phyloP scores from a whole-genome alignment of 2,113 vertebrate species.

The Hyaena hyaena region DNA sequence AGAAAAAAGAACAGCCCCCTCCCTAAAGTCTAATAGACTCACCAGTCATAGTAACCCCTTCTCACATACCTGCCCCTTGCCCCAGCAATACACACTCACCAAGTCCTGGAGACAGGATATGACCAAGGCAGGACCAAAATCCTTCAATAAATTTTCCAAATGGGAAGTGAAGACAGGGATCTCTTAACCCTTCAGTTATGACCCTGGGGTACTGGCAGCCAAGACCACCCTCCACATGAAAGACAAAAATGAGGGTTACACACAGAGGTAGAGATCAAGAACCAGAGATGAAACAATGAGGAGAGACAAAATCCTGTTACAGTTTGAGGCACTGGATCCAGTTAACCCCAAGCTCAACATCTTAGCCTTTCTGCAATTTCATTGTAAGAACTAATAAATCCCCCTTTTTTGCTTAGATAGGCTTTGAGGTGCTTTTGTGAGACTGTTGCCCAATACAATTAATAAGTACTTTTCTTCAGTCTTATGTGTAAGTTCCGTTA shows the following conservation, averaged over 20 bases:
- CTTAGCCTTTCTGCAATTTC: neutral
- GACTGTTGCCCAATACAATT: neutral
- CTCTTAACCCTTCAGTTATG: neutral
- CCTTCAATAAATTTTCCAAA: slow-evolving; percentile 17
- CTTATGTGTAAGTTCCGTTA: neutral
- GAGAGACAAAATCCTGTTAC: neutral
- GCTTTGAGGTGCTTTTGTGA: neutral
- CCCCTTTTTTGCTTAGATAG: neutral
- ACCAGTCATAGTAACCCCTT: neutral
- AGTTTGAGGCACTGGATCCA: neutral
- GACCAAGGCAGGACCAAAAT: neutral
- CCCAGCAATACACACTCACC: neutral
- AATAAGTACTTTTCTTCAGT: slow-evolving; percentile 35
- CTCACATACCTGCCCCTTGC: neutral
- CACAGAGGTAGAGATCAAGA: neutral
- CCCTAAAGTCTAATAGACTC: neutral
- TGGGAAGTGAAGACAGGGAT: neutral
- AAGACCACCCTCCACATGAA: neutral
- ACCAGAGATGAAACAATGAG: neutral
- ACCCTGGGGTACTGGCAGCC: neutral
- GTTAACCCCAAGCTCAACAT: neutral
- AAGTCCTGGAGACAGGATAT: neutral
- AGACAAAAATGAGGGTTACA: neutral
- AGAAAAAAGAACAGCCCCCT: neutral
- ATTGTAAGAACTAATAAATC: slow-evolving; percentile 8